These are phyloP conservation scores for Desoria tigrina DNA, from an alignment of 2,888 invertebrate species.

Conservation along the genomic window DNA sequence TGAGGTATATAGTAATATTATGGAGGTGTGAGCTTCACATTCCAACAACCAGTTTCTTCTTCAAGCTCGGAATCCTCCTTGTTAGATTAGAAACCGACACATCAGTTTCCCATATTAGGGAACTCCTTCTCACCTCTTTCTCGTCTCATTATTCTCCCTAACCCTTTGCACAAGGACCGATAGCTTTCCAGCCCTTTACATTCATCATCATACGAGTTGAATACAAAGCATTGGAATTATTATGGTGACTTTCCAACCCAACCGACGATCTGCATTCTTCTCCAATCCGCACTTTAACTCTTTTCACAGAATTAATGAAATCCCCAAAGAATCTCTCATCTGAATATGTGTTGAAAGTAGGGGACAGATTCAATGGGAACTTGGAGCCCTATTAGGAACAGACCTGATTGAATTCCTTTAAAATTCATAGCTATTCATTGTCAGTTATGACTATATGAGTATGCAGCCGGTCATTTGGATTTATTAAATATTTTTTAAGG, in stretches of 20 bases:
- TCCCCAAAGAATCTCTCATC: too few species aligned
- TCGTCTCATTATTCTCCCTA: neutral
- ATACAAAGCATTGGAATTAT: slow-evolving; percentile 12
- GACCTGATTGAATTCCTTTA: too few species aligned
- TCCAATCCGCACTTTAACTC: too few species aligned
- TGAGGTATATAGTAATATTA: neutral
- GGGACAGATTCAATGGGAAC: too few species aligned
- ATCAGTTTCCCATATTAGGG: slow-evolving; percentile 34
- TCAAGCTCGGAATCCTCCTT: slow-evolving; percentile 15
- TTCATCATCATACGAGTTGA: slow-evolving; percentile 6
- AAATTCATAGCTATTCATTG: too few species aligned
- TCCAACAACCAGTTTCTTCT: slow-evolving; percentile 20
- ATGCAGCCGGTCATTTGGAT: too few species aligned
- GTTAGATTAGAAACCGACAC: slow-evolving; percentile 25
- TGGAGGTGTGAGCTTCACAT: slow-evolving; percentile 14
- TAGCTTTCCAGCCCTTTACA: neutral
- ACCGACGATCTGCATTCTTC: neutral
- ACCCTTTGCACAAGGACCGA: neutral
- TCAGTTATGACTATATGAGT: too few species aligned
- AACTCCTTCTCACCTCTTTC: slow-evolving; percentile 21
- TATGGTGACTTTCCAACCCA: neutral
- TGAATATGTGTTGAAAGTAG: too few species aligned
- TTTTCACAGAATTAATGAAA: too few species aligned
- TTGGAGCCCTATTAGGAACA: too few species aligned
- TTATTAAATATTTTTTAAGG: too few species aligned